Evolutionary conservation across 2,888 invertebrate genomes (phyloP).

Genomic region (Criorhina ranunculi): DNA sequence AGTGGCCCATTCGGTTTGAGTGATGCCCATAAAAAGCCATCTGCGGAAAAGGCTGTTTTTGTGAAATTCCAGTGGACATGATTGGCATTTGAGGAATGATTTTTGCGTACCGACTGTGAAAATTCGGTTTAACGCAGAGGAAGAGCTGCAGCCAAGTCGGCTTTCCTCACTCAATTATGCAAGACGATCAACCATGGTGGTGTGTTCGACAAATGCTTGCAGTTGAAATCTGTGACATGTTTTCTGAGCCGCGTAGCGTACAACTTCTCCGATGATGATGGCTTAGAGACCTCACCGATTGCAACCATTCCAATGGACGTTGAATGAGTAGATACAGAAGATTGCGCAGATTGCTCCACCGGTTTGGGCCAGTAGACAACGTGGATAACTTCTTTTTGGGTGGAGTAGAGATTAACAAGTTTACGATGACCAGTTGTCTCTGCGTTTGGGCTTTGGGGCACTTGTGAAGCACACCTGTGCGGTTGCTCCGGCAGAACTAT

Average conservation of each 20-base stretch:
- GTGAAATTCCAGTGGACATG: conserved; percentile 50
- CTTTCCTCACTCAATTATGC: conserved; percentile 57
- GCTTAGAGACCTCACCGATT: conserved; percentile 52
- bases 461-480: conserved; percentile 53
- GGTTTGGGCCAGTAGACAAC: conserved; percentile 52
- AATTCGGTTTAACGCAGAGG: conserved; percentile 5
- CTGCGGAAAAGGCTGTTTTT: conserved; percentile 39
- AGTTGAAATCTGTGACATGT: conserved; percentile 52
- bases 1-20: conserved; percentile 45
- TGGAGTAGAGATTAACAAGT: conserved; percentile 73
- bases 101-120: conserved; percentile 2
- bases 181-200: conserved; percentile 50
- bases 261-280: conserved; percentile 34
- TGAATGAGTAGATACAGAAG: background rate
- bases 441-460: conserved; percentile 23
- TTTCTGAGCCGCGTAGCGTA: conserved; percentile 3
- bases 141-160: conserved; percentile 11
- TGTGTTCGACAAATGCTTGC: conserved; percentile 8
- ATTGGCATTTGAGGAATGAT: conserved; percentile 55
- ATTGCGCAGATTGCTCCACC: conserved; percentile 43
- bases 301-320: conserved; percentile 44
- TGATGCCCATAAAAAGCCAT: conserved; percentile 43
- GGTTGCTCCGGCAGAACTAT: conserved; percentile 18
- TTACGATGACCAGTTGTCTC: conserved; percentile 59
- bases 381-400: conserved; percentile 72